Evolutionary conservation across 2,797 vertebrate genomes (phyloP), one percentile per base, ranked within the genome.

Genomic region (Streptopelia turtur): DNA sequence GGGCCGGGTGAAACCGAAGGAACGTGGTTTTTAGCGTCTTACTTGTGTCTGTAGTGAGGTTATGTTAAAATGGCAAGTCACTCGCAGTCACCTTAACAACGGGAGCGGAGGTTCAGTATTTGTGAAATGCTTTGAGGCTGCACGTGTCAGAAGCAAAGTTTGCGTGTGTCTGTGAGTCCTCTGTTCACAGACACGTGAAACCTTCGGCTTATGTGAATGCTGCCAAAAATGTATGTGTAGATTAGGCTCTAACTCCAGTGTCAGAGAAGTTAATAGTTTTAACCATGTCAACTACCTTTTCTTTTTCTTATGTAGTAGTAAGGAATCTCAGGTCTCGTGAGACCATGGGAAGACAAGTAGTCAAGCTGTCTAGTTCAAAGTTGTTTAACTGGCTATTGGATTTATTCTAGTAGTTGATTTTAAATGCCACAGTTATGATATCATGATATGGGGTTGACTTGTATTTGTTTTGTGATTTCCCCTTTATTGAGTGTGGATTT

Each of bases 401-500:
- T 59, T 65, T 75, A 9, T 39, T 45, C 14, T 61, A 9, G 7
- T 53, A 52, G 6, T 18, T 23, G 64, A 7, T 60, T 43, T 4
- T 2, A 12, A 57, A 22, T 60, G 5, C 6, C 33, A 0, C 20
- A 4, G 2, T 76, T 77, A 16, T 3, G 25, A 14, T 45, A 31
- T 5, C 2, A 1, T 18, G 7, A 4, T 52, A 10, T 50, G 3
- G 9, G 4, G 2, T 1, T 1, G 13, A 21, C 6, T 24, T 63
- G 6, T 47, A 11, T 64, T 55, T 43, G 21, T 52, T 78, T 83
- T 55, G 16, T 53, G 21, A 33, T 12, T 33, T 15, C 16, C 2
- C 0, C 6, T 35, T 82, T 79, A 20, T 69, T 3, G 1, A 16
- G 6, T 45, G 23, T 21, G 9, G 6, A 7, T 84, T 90, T 69